phyloP scores from a whole-genome alignment of 2,888 invertebrate genomes.

The Gryllus longicercus region DNA sequence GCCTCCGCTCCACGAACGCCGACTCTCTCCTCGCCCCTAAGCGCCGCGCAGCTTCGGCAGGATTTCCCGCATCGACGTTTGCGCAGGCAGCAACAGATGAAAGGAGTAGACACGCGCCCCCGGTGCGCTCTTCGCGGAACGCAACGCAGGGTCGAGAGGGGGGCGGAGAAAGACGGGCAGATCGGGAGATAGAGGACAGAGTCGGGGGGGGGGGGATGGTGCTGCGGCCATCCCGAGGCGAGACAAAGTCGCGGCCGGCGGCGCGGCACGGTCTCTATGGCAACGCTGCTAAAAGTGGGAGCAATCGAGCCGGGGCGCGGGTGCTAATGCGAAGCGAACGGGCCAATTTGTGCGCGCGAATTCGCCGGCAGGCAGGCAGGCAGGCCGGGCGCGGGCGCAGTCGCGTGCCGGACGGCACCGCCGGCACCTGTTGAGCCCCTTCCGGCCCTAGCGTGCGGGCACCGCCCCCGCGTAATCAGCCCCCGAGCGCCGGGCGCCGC shows the following conservation, averaged over 20 bases:
- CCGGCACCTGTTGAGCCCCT: constrained; percentile 1
- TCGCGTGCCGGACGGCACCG: neutral
- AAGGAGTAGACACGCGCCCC: no score
- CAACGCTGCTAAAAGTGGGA: neutral
- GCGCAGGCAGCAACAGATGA: no score
- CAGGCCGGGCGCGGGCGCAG: neutral
- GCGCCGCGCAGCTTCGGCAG: no score
- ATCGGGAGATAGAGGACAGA: no score
- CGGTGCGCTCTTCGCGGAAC: no score
- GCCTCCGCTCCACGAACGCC: no score
- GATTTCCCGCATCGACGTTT: no score
- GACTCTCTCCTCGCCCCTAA: no score
- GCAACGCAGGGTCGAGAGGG: no score
- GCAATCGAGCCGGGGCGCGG: neutral
- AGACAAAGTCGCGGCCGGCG: neutral
- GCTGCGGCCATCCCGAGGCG: no score
- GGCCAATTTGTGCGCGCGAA: neutral
- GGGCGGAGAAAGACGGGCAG: no score
- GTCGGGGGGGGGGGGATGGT: no score
- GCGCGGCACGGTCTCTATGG: neutral
- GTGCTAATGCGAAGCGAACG: constrained; percentile 3
- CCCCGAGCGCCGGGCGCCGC: neutral
- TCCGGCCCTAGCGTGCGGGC: neutral
- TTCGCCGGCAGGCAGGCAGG: neutral
- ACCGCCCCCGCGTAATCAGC: neutral